Evolutionary conservation across 2,113 vertebrate species (phyloP).

Genomic region (Paramormyrops kingsleyae): DNA sequence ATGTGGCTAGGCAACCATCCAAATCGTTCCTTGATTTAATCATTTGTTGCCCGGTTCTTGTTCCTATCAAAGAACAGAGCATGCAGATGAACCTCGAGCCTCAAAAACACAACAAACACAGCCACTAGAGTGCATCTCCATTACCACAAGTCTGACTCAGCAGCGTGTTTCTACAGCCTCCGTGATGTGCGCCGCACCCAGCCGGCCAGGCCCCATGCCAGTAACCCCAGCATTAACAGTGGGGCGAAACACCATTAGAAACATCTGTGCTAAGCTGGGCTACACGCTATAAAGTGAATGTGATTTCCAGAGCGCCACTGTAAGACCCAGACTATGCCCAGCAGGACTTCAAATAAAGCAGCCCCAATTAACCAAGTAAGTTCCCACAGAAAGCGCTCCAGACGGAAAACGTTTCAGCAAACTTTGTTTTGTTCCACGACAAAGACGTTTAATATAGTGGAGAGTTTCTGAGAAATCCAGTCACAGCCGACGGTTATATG

Average conservation of each 20-base stretch:
- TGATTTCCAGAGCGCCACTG: constrained; percentile 66
- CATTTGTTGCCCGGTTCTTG: background rate
- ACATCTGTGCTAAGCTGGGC: constrained; percentile 30
- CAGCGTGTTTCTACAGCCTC: background rate
- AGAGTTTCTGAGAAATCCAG: no score
- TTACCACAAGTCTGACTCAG: background rate
- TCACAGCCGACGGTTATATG: background rate
- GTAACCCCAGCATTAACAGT: constrained; percentile 50
- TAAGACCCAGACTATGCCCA: constrained; percentile 59
- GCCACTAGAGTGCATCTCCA: background rate
- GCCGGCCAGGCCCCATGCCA: constrained; percentile 32
- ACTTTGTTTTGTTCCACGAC: constrained; percentile 52
- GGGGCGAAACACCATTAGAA: constrained; percentile 41
- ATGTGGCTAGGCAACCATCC: background rate
- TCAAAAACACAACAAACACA: background rate
- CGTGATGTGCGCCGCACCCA: background rate
- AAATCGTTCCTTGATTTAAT: background rate
- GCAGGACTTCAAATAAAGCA: constrained; percentile 75
- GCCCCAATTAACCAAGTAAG: constrained; percentile 65
- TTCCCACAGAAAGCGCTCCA: constrained; percentile 68
- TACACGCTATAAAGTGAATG: constrained; percentile 64
- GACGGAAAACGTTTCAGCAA: constrained; percentile 55
- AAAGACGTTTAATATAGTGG: background rate
- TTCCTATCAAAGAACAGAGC: background rate
- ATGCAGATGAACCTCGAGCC: background rate